phyloP scores from a whole-genome alignment of 2,888 invertebrate genomes.

The Heliconius ismenius region DNA sequence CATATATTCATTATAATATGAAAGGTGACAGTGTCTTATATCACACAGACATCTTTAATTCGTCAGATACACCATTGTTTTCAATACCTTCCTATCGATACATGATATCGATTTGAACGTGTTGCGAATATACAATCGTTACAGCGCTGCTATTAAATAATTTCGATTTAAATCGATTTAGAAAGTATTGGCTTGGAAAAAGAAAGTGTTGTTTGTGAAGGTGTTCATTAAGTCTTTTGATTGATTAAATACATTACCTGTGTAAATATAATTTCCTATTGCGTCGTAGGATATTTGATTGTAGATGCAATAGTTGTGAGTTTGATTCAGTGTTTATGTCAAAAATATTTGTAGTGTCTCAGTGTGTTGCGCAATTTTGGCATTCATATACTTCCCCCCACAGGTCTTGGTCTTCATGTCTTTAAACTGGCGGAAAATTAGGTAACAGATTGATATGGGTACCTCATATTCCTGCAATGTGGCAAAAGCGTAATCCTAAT shows the following conservation, averaged over 20 bases:
- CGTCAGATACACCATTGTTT: slow-evolving; percentile 18
- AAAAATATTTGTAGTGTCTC: not conserved
- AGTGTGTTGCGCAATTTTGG: not conserved
- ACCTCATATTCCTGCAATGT: no score
- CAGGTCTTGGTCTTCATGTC: no score
- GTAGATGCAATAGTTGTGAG: no score
- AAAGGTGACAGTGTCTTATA: not conserved
- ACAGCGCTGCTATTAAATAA: not conserved
- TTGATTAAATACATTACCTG: not conserved
- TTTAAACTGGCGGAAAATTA: no score
- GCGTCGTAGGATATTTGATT: no score
- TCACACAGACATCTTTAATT: not conserved
- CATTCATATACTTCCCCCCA: no score
- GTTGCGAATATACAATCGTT: slow-evolving; percentile 13
- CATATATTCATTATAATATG: not conserved
- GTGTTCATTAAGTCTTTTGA: not conserved
- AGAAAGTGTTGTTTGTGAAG: slow-evolving; percentile 9
- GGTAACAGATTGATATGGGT: no score
- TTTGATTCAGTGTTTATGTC: not conserved
- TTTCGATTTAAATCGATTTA: slow-evolving; percentile 7
- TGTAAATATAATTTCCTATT: no score
- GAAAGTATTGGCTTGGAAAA: not conserved
- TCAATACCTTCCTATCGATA: not conserved
- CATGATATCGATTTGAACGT: slow-evolving; percentile 3
- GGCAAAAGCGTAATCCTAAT: no score